A percentile compares a stretch with the other conserved stretches of the same genome.
These are phyloP conservation scores for Meteorus sp. DNA, from an alignment of 1,140 invertebrate genomes.

Conservation along the genomic window DNA sequence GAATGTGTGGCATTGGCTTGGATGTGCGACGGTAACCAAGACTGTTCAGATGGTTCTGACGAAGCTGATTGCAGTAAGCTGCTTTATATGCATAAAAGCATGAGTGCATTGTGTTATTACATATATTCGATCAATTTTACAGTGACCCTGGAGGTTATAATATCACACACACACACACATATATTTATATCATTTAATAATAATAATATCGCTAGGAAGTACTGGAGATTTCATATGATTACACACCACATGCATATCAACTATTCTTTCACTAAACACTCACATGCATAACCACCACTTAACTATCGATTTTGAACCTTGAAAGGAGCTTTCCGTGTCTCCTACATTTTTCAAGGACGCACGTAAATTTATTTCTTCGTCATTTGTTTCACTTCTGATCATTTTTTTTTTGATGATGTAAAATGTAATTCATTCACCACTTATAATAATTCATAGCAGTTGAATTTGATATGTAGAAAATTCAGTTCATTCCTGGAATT, in stretches of 20 bases:
- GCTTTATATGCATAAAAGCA: constrained; percentile 33
- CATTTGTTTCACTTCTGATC: too few species aligned
- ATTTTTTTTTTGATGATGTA: too few species aligned
- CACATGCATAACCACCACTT: too few species aligned
- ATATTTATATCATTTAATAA: too few species aligned
- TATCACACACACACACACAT: neutral
- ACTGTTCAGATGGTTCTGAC: constrained; percentile 88
- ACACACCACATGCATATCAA: too few species aligned
- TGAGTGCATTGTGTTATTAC: constrained; percentile 21
- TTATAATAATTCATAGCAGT: too few species aligned
- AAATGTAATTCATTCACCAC: too few species aligned
- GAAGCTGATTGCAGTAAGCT: constrained; percentile 88
- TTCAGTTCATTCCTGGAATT: neutral
- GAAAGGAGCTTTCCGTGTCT: neutral
- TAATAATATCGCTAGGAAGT: too few species aligned
- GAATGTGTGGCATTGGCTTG: constrained; percentile 88
- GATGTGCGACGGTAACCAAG: constrained; percentile 87
- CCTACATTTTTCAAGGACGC: constrained; percentile 5
- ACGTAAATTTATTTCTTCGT: constrained; percentile 9
- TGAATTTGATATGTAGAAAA: too few species aligned
- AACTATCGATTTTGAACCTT: too few species aligned
- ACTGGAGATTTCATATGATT: too few species aligned
- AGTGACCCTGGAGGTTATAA: neutral
- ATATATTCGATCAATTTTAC: constrained; percentile 7
- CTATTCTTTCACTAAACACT: too few species aligned